Evolutionary conservation across 53 echinoderm and acorn worm species (phyloP).

Genomic region (Arbacia lixula): DNA sequence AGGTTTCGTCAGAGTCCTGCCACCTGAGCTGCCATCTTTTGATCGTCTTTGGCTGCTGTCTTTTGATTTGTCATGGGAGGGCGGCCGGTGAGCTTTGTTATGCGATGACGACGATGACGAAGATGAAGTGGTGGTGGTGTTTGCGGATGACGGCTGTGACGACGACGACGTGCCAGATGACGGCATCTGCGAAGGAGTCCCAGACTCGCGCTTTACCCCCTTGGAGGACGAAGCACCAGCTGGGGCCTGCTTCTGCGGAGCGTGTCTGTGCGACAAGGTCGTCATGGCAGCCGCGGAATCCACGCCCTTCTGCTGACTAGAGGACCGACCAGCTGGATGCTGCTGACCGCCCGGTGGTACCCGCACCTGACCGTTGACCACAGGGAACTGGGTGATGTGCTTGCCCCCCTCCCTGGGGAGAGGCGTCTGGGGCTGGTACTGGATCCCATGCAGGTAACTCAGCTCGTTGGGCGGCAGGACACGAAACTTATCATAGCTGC

Average conservation of each 20-base stretch:
- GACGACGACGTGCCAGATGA: not conserved
- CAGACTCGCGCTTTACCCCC: conserved; percentile 53
- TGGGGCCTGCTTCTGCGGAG: conserved; percentile 12
- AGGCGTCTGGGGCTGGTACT: conserved; percentile 49
- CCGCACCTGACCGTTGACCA: conserved; percentile 20
- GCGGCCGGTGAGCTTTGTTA: conserved; percentile 10
- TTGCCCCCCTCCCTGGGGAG: conserved; percentile 15
- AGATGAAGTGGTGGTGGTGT: not conserved
- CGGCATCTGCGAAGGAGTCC: conserved; percentile 30
- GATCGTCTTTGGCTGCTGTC: conserved; percentile 32
- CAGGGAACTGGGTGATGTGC: conserved; percentile 50
- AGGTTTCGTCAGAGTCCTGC: not conserved
- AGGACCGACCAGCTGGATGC: not conserved
- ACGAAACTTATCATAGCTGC: conserved; percentile 16
- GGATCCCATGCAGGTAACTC: not conserved
- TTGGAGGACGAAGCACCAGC: conserved; percentile 38
- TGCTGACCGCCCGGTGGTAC: not conserved
- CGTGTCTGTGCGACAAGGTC: not conserved
- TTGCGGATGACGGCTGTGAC: not conserved
- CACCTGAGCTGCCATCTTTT: conserved; percentile 19
- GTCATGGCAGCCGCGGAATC: not conserved
- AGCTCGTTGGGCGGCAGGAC: not conserved
- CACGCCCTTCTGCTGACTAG: conserved; percentile 21
- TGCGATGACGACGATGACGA: conserved; percentile 18
- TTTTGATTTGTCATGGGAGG: conserved; percentile 18